These are phyloP conservation scores for Holotrichia oblita DNA, from an alignment of 1,140 invertebrate genomes.

Conservation along the genomic window DNA sequence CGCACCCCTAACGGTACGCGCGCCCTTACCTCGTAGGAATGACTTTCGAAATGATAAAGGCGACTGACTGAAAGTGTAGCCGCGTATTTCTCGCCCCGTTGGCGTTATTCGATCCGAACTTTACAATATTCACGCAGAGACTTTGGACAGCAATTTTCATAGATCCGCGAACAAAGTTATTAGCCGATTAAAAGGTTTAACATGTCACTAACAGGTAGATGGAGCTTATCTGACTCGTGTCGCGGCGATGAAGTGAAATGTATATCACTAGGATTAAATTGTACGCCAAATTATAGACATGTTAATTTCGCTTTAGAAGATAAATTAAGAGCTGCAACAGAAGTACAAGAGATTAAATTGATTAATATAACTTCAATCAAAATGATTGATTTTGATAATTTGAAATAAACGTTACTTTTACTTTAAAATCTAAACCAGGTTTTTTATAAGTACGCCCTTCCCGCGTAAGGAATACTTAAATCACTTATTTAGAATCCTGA, in stretches of 20 bases:
- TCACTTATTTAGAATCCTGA: no score
- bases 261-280: background rate
- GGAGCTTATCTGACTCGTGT: constrained; percentile 11
- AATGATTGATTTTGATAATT: background rate
- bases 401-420: no score
- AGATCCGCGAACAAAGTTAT: background rate
- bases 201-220: background rate
- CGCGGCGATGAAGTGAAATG: background rate
- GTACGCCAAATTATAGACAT: background rate
- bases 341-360: background rate
- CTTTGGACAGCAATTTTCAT: background rate
- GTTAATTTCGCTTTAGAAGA: background rate
- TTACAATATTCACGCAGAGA: background rate
- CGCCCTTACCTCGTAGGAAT: background rate
- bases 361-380: background rate
- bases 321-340: background rate
- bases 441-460: no score
- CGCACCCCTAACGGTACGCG: background rate
- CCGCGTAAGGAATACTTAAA: no score
- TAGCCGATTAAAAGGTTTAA: constrained; percentile 17
- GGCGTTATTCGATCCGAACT: background rate
- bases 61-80: background rate
- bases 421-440: no score
- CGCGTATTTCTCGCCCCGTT: background rate
- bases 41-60: constrained; percentile 11